A percentile compares a stretch with the other conserved stretches of the same genome.
Evolutionary conservation across 1,140 invertebrate species (phyloP).

Genomic region (Trachymyrmex septentrionalis): DNA sequence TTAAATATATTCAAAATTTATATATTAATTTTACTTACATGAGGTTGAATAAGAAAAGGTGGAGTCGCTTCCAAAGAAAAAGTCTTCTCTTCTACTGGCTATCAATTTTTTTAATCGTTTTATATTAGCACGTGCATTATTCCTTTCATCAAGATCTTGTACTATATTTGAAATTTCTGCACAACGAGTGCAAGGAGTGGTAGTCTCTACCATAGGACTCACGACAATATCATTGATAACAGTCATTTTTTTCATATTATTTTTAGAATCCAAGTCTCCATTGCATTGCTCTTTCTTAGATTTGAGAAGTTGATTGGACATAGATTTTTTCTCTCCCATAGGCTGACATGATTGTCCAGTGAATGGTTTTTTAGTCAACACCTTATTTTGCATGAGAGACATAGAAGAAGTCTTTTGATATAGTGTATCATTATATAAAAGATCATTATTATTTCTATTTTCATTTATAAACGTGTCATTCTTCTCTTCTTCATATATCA

Average conservation of each 20-base stretch:
- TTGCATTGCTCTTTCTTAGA: constrained; percentile 12
- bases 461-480: constrained; percentile 67
- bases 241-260: not conserved
- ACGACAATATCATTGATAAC: not conserved
- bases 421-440: constrained; percentile 27
- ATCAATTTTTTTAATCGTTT: constrained; percentile 76
- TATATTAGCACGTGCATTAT: constrained; percentile 72
- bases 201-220: not conserved
- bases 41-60: constrained; percentile 8
- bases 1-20: not conserved
- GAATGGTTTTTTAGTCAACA: not conserved
- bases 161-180: constrained; percentile 20
- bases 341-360: not conserved
- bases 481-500: constrained; percentile 76
- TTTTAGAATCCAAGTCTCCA: not conserved
- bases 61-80: constrained; percentile 73
- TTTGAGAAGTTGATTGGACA: not conserved
- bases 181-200: not conserved
- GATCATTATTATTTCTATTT: constrained; percentile 67
- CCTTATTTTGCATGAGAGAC: constrained; percentile 1
- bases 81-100: constrained; percentile 75
- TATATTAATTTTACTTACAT: constrained; percentile 46
- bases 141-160: constrained; percentile 61
- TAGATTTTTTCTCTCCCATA: not conserved
- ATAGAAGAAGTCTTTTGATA: not conserved